Percentiles rank a stretch among this genome's conserved stretches.
Conservation (phyloP, 2,113 vertebrate genomes). For the Coryphaenoides rupestris region DNA sequence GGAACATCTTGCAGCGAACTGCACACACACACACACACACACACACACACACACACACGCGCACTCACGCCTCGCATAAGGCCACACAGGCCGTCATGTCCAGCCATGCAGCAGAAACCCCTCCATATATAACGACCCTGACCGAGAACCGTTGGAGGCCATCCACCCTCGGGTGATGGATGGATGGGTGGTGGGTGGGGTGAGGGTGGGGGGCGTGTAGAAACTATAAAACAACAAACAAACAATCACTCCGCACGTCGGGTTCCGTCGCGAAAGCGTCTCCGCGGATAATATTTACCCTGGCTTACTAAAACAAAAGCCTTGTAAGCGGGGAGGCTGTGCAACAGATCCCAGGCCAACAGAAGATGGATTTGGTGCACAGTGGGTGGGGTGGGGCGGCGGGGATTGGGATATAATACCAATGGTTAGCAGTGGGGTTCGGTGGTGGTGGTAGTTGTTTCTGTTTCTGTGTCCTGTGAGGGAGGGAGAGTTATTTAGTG, state of each 20-base stretch:
- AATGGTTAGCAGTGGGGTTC: background rate
- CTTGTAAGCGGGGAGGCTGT: background rate
- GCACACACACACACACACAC: too few relatives aligned
- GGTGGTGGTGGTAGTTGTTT: too few relatives aligned
- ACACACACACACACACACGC: too few relatives aligned
- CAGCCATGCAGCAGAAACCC: slow-evolving; percentile 35
- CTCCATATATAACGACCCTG: slow-evolving; percentile 31
- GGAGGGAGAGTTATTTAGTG: too few relatives aligned
- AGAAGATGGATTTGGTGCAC: slow-evolving; percentile 18
- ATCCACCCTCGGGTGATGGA: too few relatives aligned
- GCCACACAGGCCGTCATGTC: slow-evolving; percentile 29
- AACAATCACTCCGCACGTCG: slow-evolving; percentile 16
- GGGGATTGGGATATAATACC: background rate
- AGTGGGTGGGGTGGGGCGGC: background rate
- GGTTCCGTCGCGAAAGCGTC: slow-evolving; percentile 1
- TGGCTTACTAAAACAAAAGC: background rate
- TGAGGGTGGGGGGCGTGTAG: too few relatives aligned
- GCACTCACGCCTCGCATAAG: too few relatives aligned
- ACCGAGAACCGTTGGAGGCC: too few relatives aligned
- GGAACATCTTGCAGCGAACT: too few relatives aligned
- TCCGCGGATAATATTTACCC: background rate
- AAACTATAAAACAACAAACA: too few relatives aligned
- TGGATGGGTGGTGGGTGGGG: too few relatives aligned
- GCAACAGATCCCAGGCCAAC: too few relatives aligned
- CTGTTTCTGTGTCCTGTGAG: background rate